A percentile compares a stretch with the other conserved stretches of the same genome.
phyloP scores from a whole-genome alignment of 2,888 invertebrate genomes.

The Entomobrya proxima region DNA sequence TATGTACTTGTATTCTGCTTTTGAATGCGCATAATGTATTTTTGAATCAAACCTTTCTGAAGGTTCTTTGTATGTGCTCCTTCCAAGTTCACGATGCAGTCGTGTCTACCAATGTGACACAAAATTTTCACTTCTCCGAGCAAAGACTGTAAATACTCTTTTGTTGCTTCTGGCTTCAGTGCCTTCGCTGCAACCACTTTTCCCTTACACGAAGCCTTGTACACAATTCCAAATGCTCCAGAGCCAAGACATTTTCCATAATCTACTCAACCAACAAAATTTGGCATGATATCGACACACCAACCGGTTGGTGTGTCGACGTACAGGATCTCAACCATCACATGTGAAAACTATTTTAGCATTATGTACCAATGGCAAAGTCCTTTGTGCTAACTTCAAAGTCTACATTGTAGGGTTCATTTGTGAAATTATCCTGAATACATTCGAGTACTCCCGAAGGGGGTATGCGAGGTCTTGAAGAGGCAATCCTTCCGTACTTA shows the following conservation, averaged over 20 bases:
- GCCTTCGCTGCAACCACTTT: conserved; percentile 59
- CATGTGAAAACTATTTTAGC: neutral
- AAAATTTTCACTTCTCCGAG: conserved; percentile 65
- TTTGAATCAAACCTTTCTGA: conserved; percentile 38
- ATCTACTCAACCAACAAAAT: conserved; percentile 10
- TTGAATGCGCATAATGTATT: no score
- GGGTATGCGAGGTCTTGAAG: neutral
- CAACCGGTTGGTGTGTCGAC: neutral
- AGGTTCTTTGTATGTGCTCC: conserved; percentile 57
- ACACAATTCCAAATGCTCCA: conserved; percentile 64
- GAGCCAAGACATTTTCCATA: conserved; percentile 43
- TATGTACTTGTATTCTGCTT: no score
- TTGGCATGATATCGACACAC: no score
- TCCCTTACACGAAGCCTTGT: conserved; percentile 41
- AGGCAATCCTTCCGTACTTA: conserved; percentile 32
- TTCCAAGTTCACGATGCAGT: conserved; percentile 57
- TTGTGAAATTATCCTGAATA: neutral
- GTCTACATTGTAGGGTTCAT: conserved; percentile 30
- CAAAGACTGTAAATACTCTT: conserved; percentile 56
- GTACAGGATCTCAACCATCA: neutral
- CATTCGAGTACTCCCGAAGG: neutral
- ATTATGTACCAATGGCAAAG: conserved; percentile 30
- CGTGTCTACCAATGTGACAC: conserved; percentile 56
- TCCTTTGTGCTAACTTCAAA: conserved; percentile 15
- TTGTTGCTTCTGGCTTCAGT: conserved; percentile 48